Base-by-base conservation (phyloP, 2,888 invertebrate species). In the Steinernema carpocapsae region DNA sequence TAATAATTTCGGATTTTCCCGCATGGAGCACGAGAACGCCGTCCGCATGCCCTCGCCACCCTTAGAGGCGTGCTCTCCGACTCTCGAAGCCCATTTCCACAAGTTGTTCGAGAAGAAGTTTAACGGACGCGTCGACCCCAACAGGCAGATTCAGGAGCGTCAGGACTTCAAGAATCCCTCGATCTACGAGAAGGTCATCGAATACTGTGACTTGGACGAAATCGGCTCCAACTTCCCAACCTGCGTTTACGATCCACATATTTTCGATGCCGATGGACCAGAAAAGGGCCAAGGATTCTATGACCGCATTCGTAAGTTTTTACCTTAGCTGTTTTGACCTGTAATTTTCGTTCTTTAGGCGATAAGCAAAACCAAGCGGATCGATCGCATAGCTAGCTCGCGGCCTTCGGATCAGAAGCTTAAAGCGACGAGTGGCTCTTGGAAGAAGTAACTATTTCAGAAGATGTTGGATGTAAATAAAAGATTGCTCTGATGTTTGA, bases 81-180 rank as follows among this genome's bases (percentile, higher is more conserved):
- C 24, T 1, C 19, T 64, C 29, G 64, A 64, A n/a, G 29, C 6
- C 32, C 17, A 29, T 19, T 77, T 77, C 56, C 45, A 26, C 14
- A 42, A n/a, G 4, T 73, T 71, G 26, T 77, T 77, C 26, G 71
- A 88, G 75, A 88, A 88, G 92, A 89, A 92, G 77, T 92, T 91
- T 56, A 92, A 92, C 72, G 93, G 93, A 32, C 7, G 7, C 17
- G 89, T 93, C 80, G 93, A 96, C 86, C 93, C 95, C 93, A 97
- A 95, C 89, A 91, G 91, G 74, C 91, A 93, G 4, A 96, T 97
- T 80, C 95, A 96, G 87, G 92, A 92, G 81, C 91, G 94, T 79
- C 96, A 96, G 88, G 94, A 94, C 88, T 96, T 96, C 87, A 91
- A 96, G 72, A 97, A 97, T 90, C 97, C 97, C 0, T 95, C 96